Evolutionary conservation across 1,140 invertebrate genomes (phyloP), one percentile per base, ranked within the genome.

Genomic region (Samia ricini): DNA sequence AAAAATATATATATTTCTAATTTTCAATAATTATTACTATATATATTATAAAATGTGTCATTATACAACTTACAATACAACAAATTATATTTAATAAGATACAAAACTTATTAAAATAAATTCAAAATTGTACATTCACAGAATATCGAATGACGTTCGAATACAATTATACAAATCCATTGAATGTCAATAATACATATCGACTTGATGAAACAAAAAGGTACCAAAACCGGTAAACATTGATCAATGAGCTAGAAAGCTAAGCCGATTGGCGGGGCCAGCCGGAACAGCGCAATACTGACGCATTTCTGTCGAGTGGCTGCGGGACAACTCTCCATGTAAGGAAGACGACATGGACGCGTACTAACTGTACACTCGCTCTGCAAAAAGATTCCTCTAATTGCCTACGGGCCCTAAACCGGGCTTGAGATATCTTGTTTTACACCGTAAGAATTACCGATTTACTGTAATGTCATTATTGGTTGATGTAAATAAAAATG

Each of bases 341-440:
- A 86, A 63, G 83, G 83, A 65, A 75, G 62, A 62, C 70, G 71
- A 70, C 74, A 73, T 81, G 73, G 76, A 77, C 79, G 65, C 71
- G n/a, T n/a, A 69, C 74, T 84, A 86, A 86, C 81, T 76, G 83
- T 84, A 84, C 71, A 77, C 70, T 68, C 60, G 70, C 72, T 69
- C 24, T 36, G 77, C 66, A 81, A 83, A 81, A 82, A 79, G 61
- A 73, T 56, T 68, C 65, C 68, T 80, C 73, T 82, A 81, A 83
- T 82, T 83, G 73, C 65, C 36, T 29, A 64, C 54, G 49, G 60
- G 29, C 23, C 26, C 49, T 49, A 61, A 64, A 49, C 56, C 56
- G 50, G 50, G 56, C 29, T 56, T 51, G 60, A 63, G 56, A 42
- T 19, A 26, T 18, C 60, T 36, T 67, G n/a, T 60, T 59, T 62